phyloP scores from a whole-genome alignment of 2,113 vertebrate genomes.

The Thymallus thymallus region DNA sequence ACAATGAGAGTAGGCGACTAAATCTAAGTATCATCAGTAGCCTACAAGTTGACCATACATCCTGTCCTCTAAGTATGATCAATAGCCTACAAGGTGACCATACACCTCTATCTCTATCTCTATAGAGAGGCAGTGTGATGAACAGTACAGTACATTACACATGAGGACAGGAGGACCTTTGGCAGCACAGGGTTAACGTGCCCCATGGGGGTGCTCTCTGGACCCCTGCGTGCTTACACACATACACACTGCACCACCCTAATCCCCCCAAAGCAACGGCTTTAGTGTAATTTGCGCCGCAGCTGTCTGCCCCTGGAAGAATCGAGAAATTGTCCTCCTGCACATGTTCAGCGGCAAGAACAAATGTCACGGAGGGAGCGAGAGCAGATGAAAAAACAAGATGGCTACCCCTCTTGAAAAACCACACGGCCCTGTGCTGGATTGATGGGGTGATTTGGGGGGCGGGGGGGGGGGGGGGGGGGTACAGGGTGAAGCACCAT shows the following conservation, averaged over 20 bases:
- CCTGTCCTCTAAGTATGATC: neutral
- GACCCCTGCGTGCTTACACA: conserved; percentile 64
- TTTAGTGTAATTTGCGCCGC: conserved; percentile 86
- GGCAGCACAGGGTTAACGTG: conserved; percentile 62
- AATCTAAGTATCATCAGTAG: too few relatives aligned
- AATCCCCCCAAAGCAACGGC: conserved; percentile 84
- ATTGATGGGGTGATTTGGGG: conserved; percentile 21
- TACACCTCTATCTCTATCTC: neutral
- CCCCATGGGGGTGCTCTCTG: conserved; percentile 46
- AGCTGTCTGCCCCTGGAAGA: conserved; percentile 89
- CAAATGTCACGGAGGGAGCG: conserved; percentile 78
- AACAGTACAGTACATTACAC: conserved; percentile 25
- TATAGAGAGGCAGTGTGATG: conserved; percentile 22
- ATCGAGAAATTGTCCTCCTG: conserved; percentile 82
- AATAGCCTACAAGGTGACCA: too few relatives aligned
- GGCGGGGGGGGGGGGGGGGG: neutral
- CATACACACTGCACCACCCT: conserved; percentile 67
- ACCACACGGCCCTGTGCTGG: neutral
- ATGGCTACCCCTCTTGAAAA: conserved; percentile 59
- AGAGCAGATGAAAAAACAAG: conserved; percentile 82
- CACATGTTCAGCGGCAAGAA: conserved; percentile 87
- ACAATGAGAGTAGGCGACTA: too few relatives aligned
- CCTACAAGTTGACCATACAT: too few relatives aligned
- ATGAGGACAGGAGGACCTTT: conserved; percentile 27
- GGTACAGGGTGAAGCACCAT: conserved; percentile 34